Base-by-base conservation (phyloP, 2,888 invertebrate species). In the Atherix ibis region DNA sequence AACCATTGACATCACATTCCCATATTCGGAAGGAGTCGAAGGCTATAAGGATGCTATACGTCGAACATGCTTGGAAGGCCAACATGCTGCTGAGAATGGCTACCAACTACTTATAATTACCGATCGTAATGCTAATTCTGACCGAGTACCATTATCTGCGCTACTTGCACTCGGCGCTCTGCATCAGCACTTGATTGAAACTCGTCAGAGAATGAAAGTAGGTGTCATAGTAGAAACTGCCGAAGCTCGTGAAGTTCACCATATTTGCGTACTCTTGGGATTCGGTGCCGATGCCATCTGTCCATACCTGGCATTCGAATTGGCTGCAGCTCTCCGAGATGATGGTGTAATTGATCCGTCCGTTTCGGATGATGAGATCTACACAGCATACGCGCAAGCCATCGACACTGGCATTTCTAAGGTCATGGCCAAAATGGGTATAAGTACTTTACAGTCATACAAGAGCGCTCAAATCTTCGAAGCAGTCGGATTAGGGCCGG, bases 341-440 rank as follows among this genome's bases (percentile, higher is more conserved):
- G 87, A 94, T 61, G 82, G 82, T 27, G 73, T 94, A 6, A 62
- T 98, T 18, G 84, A 85, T 46, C 67, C 73, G 1, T 65, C 68
- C 4, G 64, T 84, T 3, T 73, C 76, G 0, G 89, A 95, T 54
- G 73, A 79, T 5, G 71, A 76, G 35, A 79, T 95, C 44, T 92
- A 78, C 59, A 63, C 68, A 38, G 82, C 92, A 45, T 98, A 94
- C 61, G 76, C 88, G 27, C 79, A 81, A 44, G 91, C 95, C 26
- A 80, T 85, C 53, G 89, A 89, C 50, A 76, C 88, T 2, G 94
- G 94, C 32, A 80, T 87, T 45, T 74, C 81, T 32, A 91, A 91
- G 62, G 88, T 73, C 1, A 98, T 98, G 97, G 97, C 98, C 4
- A 98, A 98, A 62, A 98, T 98, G 98, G 98, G 98, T 37, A 98